phyloP scores from a whole-genome alignment of 2,113 vertebrate species.

The Picathartes gymnocephalus region DNA sequence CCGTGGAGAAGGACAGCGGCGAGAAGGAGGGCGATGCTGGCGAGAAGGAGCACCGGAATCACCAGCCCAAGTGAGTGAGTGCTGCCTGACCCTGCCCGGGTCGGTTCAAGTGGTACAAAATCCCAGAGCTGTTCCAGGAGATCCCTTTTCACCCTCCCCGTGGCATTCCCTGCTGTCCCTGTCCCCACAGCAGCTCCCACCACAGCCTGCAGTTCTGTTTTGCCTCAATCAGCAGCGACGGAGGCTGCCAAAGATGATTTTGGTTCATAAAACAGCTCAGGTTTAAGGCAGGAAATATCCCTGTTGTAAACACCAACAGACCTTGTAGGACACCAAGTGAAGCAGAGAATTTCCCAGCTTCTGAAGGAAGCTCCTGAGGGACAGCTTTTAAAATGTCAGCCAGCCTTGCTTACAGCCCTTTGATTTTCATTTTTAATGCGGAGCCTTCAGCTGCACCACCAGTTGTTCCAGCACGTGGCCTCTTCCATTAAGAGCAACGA shows the following conservation, averaged over 20 bases:
- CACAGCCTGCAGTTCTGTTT: neutral
- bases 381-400: neutral
- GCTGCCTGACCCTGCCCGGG: rapidly evolving
- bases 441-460: slow-evolving; percentile 12
- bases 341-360: neutral
- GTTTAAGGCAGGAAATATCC: neutral
- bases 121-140: neutral
- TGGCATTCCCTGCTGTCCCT: neutral
- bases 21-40: slow-evolving; percentile 68
- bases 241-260: neutral
- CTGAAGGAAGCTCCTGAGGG: neutral
- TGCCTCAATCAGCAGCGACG: neutral
- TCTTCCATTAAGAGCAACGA: slow-evolving; percentile 16
- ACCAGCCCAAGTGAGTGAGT: slow-evolving; percentile 77
- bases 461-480: neutral
- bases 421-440: neutral
- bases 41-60: slow-evolving; percentile 60
- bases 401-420: neutral
- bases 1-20: slow-evolving; percentile 70
- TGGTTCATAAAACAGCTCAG: neutral
- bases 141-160: rapidly evolving
- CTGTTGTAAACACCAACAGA: neutral
- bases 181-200: neutral
- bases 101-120: rapidly evolving
- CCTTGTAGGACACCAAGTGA: neutral